Evolutionary conservation across 2,888 invertebrate species (phyloP).

Genomic region (Parnassius glacialis): DNA sequence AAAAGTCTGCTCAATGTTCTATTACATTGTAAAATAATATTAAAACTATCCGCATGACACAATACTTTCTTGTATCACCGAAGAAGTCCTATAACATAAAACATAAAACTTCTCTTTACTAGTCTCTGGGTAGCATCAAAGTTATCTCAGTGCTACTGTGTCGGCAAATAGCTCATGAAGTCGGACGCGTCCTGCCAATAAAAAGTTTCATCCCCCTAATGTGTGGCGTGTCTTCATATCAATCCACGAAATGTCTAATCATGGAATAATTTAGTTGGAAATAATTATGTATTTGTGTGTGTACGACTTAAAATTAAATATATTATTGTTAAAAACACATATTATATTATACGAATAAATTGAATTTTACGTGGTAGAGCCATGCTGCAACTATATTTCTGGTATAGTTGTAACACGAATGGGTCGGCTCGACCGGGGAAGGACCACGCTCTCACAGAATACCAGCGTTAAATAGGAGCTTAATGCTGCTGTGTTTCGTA

Average conservation of each 20-base stretch:
- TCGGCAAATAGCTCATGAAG: constrained; percentile 20
- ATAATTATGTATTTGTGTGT: neutral
- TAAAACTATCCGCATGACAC: constrained; percentile 1
- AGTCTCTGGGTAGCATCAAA: constrained; percentile 14
- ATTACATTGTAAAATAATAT: neutral
- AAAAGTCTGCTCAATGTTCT: too few relatives aligned
- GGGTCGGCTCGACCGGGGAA: too few relatives aligned
- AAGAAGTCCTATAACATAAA: constrained; percentile 13
- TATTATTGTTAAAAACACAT: too few relatives aligned
- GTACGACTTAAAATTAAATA: too few relatives aligned
- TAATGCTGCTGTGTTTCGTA: too few relatives aligned
- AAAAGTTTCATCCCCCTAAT: constrained; percentile 26
- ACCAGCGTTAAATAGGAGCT: too few relatives aligned
- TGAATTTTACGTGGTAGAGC: too few relatives aligned
- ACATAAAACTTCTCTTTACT: constrained; percentile 22
- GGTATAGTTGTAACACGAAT: too few relatives aligned
- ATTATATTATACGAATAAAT: neutral
- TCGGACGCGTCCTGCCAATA: constrained; percentile 20
- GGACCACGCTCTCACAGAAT: too few relatives aligned
- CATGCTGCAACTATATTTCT: too few relatives aligned
- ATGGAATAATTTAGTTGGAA: neutral
- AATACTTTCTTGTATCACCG: constrained; percentile 1
- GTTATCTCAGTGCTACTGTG: constrained; percentile 13
- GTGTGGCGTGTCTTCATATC: constrained; percentile 2
- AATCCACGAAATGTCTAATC: neutral